Base-by-base conservation (phyloP, 2,113 vertebrate genomes). In the Anarrhichthys ocellatus region DNA sequence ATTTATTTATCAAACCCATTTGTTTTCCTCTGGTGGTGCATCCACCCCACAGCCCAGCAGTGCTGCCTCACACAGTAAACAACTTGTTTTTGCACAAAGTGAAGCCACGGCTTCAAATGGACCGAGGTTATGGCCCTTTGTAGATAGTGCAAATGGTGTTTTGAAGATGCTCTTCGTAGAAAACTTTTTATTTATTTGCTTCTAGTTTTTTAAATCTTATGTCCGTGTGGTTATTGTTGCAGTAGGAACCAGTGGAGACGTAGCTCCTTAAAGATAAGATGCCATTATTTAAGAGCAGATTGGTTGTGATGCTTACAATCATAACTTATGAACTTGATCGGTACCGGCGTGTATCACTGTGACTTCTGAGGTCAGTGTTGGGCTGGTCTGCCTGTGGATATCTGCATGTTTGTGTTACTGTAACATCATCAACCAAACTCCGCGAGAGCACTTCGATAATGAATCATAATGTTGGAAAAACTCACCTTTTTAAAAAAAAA, bases 1-100 rank as follows among this genome's bases (percentile, higher is more conserved):
- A 95, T 95, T 95, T 93, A 94, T 93, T 91, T 93, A 89, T 92
- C 87, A 87, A 74, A 62, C 80, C 88, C 83, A 89, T 88, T 91
- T 91, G 82, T 92, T 91, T 91, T 91, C 87, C 88, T 87, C 81
- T 87, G 83, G 64, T 77, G 88, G 66, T 89, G 83, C 89, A 75
- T 78, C 29, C 76, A 81, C 61, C 81, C 80, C 76, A 74, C 85
- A 87, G 84, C 80, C 72, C 80, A 80, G 58, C 81, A 64, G 73
- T 76, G 64, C 56, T 42, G 72, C 7, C 78, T 79, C 68, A 46
- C 40, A 79, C 58, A 32, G 85, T 87, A 84, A 93, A 88, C 87
- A 83, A 74, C 69, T 86, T 82, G 59, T 81, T 88, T 86, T 78
- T 78, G 46, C 73, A 84, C 58, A 38, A 72, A 89, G 78, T 79